Conservation (phyloP, 2,113 vertebrate species). For the Grammomys surdaster region DNA sequence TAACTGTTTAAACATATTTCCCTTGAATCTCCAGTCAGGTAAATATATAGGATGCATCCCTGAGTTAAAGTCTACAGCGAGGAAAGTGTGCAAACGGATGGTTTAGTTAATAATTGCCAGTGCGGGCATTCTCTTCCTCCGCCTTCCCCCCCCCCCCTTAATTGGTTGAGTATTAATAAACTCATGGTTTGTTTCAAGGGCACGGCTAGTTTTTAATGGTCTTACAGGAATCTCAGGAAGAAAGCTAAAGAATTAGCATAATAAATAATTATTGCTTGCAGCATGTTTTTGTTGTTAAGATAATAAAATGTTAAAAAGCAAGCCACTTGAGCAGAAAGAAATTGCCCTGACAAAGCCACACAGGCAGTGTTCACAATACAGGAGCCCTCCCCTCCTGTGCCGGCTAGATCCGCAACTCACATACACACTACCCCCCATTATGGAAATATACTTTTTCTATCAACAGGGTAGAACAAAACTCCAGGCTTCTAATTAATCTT, state of each 20-base stretch:
- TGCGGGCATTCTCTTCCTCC: slow-evolving; percentile 76
- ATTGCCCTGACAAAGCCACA: slow-evolving; percentile 89
- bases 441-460: slow-evolving; percentile 90
- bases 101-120: slow-evolving; percentile 87
- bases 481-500: slow-evolving; percentile 93
- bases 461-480: slow-evolving; percentile 88
- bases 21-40: slow-evolving; percentile 64
- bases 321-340: slow-evolving; percentile 90
- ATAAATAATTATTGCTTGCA: slow-evolving; percentile 97
- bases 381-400: slow-evolving; percentile 87
- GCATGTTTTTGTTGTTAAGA: slow-evolving; percentile 92
- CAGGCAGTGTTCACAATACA: slow-evolving; percentile 87
- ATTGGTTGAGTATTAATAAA: slow-evolving; percentile 88
- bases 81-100: slow-evolving; percentile 75
- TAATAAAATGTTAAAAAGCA: slow-evolving; percentile 92
- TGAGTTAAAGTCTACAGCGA: slow-evolving; percentile 71
- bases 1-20: slow-evolving; percentile 23
- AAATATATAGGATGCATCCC: slow-evolving; percentile 66
- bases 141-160: slow-evolving; percentile 60
- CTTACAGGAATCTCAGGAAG: slow-evolving; percentile 86
- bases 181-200: slow-evolving; percentile 86
- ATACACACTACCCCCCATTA: slow-evolving; percentile 88
- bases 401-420: slow-evolving; percentile 86
- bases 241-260: slow-evolving; percentile 90
- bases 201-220: slow-evolving; percentile 86